Evolutionary conservation across 2,113 vertebrate genomes (phyloP), one percentile per base, ranked within the genome.

Genomic region (Clarias macrocephalus): DNA sequence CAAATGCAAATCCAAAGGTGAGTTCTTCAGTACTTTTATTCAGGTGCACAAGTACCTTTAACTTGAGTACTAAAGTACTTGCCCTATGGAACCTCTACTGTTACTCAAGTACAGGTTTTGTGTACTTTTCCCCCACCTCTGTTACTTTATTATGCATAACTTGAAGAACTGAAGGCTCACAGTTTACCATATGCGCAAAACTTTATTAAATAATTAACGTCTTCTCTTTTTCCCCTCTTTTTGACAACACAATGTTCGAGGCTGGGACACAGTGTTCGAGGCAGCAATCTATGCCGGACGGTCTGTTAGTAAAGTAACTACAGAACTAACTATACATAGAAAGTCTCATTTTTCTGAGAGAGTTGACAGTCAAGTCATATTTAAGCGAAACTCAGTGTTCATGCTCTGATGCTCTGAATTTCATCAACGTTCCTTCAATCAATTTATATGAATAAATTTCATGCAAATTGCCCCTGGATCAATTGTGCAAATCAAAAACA

Each of bases 391-490:
- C 13, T 66, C 23, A 65, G 5, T 2, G 70, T 85, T 76, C 19
- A 33, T 68, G 85, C 76, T 86, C 62, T 42, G 15, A n/a, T 42
- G 28, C 63, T 19, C 48, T 80, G 1, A 86, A 66, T 80, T 70
- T 37, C 85, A 68, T 80, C 59, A 54, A 56, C 57, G 62, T 23
- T 52, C 5, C 30, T 73, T 68, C 54, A 56, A 73, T 87, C 56
- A 63, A 75, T 87, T 63, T 54, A 1, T 75, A 52, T 75, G 80
- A 87, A 80, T 68, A 80, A 57, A 77, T 70, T 56, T 86, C 63
- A 86, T 12, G 48, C 65, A 80, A 80, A 86, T 70, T 59, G 76
- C 30, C 52, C 42, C 63, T 6, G 57, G 79, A 86, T 68, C 68
- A 56, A 57, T 84, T 72, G 82, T 84, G 52, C 52, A 75, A 73